These are phyloP conservation scores for Eurytoma adleriae DNA, from an alignment of 2,888 invertebrate genomes.

Conservation along the genomic window DNA sequence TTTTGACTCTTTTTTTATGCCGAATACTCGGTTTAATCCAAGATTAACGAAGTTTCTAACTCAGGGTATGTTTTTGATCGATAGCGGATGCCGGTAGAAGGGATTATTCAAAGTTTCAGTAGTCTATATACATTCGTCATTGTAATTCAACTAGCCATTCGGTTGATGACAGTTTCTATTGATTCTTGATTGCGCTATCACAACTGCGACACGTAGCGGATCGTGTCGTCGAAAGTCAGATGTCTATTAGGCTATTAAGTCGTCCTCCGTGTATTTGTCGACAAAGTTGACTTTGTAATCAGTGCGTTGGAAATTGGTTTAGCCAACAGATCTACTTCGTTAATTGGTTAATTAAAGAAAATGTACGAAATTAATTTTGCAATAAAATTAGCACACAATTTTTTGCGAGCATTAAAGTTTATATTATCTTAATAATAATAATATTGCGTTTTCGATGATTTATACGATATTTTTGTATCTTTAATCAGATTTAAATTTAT, in stretches of 20 bases:
- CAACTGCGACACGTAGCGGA: constrained; percentile 1
- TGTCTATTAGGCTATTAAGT: constrained; percentile 7
- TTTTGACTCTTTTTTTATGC: no score
- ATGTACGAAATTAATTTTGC: neutral
- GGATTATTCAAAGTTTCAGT: constrained; percentile 3
- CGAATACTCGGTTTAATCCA: no score
- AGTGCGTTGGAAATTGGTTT: neutral
- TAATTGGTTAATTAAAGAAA: neutral
- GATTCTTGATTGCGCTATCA: constrained; percentile 32
- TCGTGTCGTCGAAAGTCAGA: constrained; percentile 6
- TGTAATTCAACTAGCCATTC: constrained; percentile 35
- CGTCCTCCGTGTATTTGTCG: constrained; percentile 7
- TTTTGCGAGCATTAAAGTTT: neutral
- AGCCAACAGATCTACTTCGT: neutral
- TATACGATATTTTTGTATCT: no score
- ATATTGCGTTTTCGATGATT: no score
- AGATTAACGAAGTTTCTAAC: no score
- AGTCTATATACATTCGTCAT: neutral
- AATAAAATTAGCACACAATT: neutral
- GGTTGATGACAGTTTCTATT: constrained; percentile 37
- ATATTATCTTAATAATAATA: no score
- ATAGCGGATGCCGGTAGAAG: neutral
- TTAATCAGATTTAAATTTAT: no score
- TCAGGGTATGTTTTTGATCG: neutral
- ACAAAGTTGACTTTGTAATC: constrained; percentile 30